Conservation (phyloP, 2,888 invertebrate genomes). For the Hyles lineata region DNA sequence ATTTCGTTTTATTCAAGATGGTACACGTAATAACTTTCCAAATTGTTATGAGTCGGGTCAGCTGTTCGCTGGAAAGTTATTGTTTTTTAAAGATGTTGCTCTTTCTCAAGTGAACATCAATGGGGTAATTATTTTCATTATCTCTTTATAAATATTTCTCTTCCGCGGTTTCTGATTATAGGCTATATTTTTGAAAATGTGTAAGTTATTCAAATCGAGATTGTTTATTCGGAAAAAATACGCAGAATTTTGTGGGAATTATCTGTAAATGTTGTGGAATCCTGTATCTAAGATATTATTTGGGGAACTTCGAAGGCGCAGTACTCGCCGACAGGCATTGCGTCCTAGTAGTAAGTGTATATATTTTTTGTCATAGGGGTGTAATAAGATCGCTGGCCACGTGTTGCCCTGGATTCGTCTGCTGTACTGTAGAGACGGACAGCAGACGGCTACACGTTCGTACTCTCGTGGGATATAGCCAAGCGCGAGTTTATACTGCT, state of each 20-base stretch:
- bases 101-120: slow-evolving; percentile 31
- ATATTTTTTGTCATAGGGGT: neutral
- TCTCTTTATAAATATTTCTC: neutral
- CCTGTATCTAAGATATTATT: too few relatives aligned
- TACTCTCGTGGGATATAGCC: neutral
- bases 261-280: too few relatives aligned
- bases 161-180: neutral
- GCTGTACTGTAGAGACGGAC: too few relatives aligned
- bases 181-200: neutral
- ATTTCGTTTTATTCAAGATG: slow-evolving; percentile 23
- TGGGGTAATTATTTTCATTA: neutral
- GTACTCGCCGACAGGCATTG: too few relatives aligned
- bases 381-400: neutral
- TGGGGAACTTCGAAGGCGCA: too few relatives aligned
- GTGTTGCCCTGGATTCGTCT: neutral
- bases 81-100: slow-evolving; percentile 49
- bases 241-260: too few relatives aligned
- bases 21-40: slow-evolving; percentile 41
- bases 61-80: slow-evolving; percentile 55
- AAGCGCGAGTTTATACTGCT: neutral
- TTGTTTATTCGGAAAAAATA: too few relatives aligned
- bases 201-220: neutral
- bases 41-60: slow-evolving; percentile 63
- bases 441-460: neutral
- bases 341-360: too few relatives aligned